Base-by-base conservation (phyloP, 2,113 vertebrate species). In the Neopipo cinnamomea region DNA sequence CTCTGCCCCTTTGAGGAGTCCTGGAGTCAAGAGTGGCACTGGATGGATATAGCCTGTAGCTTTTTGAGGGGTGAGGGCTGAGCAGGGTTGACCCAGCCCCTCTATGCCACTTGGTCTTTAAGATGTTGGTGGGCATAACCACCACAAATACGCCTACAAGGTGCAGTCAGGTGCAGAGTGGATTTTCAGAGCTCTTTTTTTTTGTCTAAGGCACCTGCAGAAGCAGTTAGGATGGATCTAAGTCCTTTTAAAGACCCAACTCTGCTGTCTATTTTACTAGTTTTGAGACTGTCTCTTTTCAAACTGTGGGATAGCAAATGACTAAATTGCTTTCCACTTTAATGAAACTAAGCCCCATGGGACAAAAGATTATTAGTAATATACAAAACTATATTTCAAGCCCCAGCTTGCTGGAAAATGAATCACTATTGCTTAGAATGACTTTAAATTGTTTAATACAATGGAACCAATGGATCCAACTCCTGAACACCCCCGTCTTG, bases 81-180 rank as follows among this genome's bases (percentile, higher is more conserved):
- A 73, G 35, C 63, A 76, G 41, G 18, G 6, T 30, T 30, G 21
- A 44, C 5, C 4, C 5, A 47, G 28, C 6, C 19, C 5, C 18
- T 65, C 46, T 70, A 5, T 2, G 5, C 3, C 6, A 4, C 68
- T 74, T 71, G 47, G 19, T 15, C 9, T 42, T 67, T 33, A 47
- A n/a, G 37, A 10, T 63, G 4, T 35, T 3, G 0, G 30, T 14
- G 28, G 44, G 12, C 7, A 4, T 24, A 22, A 22, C 1, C 2
- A 14, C 42, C 46, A 25, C 30, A 58, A 56, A 65, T 35, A 42
- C 0, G 0, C 30, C n/a, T 37, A 6, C n/a, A 20, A 61, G 41
- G 9, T 52, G 19, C 18, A 39, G 12, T 35, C 41, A 46, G 33
- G 27, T 39, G 21, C n/a, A 66, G 41, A 52, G 55, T 66, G 20